phyloP scores from a whole-genome alignment of 2,888 invertebrate species.

The Crematogaster levior region DNA sequence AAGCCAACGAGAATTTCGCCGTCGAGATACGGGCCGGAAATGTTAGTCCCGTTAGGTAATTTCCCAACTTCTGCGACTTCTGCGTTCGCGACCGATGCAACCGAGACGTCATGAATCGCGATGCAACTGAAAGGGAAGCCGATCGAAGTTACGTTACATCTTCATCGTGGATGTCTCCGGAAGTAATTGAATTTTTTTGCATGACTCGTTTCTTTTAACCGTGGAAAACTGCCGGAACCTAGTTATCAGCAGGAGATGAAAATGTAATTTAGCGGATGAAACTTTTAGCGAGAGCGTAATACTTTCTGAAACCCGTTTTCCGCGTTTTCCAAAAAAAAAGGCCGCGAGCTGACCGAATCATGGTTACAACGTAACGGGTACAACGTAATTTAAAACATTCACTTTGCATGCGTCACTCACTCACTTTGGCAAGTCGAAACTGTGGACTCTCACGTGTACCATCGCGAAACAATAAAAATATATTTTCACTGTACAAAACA shows the following conservation, averaged over 20 bases:
- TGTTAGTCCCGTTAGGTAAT: background rate
- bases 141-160: constrained; percentile 18
- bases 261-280: constrained; percentile 43
- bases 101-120: background rate
- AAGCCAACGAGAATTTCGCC: constrained; percentile 13
- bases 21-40: no score
- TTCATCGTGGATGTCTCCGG: constrained; percentile 9
- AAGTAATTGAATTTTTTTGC: constrained; percentile 28
- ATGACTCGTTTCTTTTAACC: constrained; percentile 29
- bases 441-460: background rate
- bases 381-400: constrained; percentile 48
- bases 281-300: constrained; percentile 40
- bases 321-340: constrained; percentile 7
- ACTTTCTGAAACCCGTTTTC: constrained; percentile 39
- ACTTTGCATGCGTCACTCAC: constrained; percentile 21
- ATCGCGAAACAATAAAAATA: constrained; percentile 2
- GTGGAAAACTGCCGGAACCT: constrained; percentile 31
- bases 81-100: background rate
- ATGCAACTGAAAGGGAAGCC: background rate
- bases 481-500: no score
- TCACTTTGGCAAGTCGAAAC: constrained; percentile 23
- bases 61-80: constrained; percentile 10
- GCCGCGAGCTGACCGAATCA: constrained; percentile 24
- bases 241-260: constrained; percentile 46
- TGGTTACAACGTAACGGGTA: constrained; percentile 8